These are phyloP conservation scores for Actinia equina DNA, from an alignment of 64 coral and sea anemone genomes.

Conservation along the genomic window DNA sequence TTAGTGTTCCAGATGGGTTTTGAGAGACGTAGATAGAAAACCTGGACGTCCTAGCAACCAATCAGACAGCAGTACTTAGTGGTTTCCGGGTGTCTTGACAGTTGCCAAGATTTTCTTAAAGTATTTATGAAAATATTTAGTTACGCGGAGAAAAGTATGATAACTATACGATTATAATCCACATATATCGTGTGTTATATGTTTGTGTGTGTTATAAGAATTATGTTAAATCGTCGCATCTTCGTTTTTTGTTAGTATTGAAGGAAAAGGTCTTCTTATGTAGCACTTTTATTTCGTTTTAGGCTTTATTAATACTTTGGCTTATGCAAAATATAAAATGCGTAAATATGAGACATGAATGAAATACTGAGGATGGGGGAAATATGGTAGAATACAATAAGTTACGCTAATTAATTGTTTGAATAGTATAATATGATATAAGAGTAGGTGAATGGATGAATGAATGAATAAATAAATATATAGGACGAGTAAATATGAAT, in stretches of 20 bases:
- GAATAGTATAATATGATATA: not conserved
- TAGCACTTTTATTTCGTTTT: too few relatives aligned
- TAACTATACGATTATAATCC: not conserved
- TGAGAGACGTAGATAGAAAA: constrained; percentile 6
- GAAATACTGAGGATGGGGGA: too few relatives aligned
- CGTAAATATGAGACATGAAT: too few relatives aligned
- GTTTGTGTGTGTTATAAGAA: too few relatives aligned
- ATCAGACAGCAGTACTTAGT: constrained; percentile 4
- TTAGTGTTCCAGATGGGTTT: constrained; percentile 11
- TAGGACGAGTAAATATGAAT: not conserved
- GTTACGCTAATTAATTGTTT: too few relatives aligned
- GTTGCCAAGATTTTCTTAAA: constrained; percentile 4
- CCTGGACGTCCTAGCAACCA: constrained; percentile 14
- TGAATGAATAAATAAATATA: not conserved
- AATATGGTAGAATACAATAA: too few relatives aligned
- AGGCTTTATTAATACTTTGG: too few relatives aligned
- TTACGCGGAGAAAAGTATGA: not conserved
- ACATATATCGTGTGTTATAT: too few relatives aligned
- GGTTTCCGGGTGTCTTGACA: constrained; percentile 6
- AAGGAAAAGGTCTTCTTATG: too few relatives aligned
- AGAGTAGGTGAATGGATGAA: not conserved
- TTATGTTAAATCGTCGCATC: too few relatives aligned
- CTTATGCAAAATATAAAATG: too few relatives aligned
- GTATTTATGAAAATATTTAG: constrained; percentile 7
- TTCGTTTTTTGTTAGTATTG: too few relatives aligned